A percentile compares a stretch with the other conserved stretches of the same genome.
These are phyloP conservation scores for Caranx melampygus DNA, from an alignment of 2,113 vertebrate genomes.

Conservation along the genomic window DNA sequence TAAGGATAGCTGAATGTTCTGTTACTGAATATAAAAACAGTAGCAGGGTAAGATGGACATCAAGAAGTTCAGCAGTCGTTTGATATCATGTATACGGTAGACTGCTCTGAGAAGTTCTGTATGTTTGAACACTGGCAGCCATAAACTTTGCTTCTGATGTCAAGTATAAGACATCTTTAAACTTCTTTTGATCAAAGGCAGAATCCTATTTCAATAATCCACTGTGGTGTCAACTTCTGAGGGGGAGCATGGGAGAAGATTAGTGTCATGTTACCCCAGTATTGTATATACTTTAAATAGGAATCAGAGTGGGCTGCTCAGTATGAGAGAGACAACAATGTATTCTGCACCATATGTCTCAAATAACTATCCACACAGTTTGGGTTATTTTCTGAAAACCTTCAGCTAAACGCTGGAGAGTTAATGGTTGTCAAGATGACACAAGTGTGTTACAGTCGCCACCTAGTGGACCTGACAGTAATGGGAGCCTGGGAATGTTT, in stretches of 20 bases:
- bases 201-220: slow-evolving; percentile 62
- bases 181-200: slow-evolving; percentile 56
- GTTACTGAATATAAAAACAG: not conserved
- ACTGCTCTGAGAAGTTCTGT: no score
- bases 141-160: slow-evolving; percentile 31
- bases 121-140: not conserved
- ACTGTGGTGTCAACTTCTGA: slow-evolving; percentile 49
- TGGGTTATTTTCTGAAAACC: not conserved
- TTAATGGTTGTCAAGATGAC: not conserved
- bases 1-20: not conserved
- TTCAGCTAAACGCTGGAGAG: not conserved
- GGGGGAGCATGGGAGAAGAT: slow-evolving; percentile 44
- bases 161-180: slow-evolving; percentile 22
- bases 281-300: slow-evolving; percentile 17
- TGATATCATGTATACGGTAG: not conserved
- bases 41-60: not conserved
- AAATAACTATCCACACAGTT: not conserved
- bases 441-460: slow-evolving; percentile 54
- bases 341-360: not conserved
- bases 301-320: not conserved
- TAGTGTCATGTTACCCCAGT: slow-evolving; percentile 49
- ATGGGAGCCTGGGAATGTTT: not conserved
- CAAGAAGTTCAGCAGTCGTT: not conserved
- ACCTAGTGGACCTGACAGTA: slow-evolving; percentile 51
- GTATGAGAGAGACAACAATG: not conserved